These are phyloP conservation scores for Gymnocephalus cernua DNA, from an alignment of 2,113 vertebrate species.

Conservation along the genomic window DNA sequence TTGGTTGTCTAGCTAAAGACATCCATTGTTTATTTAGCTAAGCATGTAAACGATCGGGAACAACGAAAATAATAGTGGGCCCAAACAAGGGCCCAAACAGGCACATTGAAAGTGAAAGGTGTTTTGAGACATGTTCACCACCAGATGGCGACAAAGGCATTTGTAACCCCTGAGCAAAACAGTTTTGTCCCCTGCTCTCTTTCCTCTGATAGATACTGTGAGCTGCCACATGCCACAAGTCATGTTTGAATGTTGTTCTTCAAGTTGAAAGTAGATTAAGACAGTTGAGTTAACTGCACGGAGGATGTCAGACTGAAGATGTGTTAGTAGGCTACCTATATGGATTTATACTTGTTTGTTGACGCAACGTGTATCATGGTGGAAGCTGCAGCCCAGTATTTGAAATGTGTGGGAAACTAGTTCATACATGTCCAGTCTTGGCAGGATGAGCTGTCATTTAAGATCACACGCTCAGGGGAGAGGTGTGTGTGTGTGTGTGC, in stretches of 20 bases:
- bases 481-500: neutral
- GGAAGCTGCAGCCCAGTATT: neutral
- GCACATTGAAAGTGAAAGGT: neutral
- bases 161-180: neutral
- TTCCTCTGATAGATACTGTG: neutral
- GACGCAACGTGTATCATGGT: neutral
- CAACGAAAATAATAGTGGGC: too few species aligned
- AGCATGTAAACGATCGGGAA: too few species aligned
- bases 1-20: too few species aligned
- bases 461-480: neutral
- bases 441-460: neutral
- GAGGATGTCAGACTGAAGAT: neutral
- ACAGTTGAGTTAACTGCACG: neutral
- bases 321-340: neutral
- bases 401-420: neutral
- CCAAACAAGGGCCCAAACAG: too few species aligned
- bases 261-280: neutral
- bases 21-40: too few species aligned
- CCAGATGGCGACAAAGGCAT: conserved; percentile 20
- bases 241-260: neutral
- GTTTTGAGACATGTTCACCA: neutral
- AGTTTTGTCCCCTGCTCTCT: neutral
- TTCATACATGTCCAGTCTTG: conserved; percentile 29
- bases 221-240: neutral
- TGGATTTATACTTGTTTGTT: neutral